Conservation (phyloP, 2,797 vertebrate species). For the Enteromius paludinosus region DNA sequence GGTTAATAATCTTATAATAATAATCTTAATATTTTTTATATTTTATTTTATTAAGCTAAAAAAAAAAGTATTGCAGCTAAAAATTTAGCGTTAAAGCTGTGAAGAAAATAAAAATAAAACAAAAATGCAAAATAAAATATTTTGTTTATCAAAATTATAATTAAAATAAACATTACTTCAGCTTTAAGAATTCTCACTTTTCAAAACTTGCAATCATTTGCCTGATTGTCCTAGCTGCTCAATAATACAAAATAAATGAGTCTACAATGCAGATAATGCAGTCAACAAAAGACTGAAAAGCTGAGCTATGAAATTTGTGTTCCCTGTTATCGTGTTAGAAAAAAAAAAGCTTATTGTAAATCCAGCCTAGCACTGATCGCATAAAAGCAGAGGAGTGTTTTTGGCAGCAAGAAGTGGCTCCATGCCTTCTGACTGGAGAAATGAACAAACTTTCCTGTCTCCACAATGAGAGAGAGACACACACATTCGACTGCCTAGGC, state of each 20-base stretch:
- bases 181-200: background rate
- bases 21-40: no score
- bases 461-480: slow-evolving; percentile 37
- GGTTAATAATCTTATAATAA: no score
- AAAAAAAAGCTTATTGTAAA: slow-evolving; percentile 11
- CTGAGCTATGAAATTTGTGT: background rate
- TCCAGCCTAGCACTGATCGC: slow-evolving; percentile 9
- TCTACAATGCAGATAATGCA: background rate
- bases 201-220: background rate
- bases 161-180: background rate
- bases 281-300: background rate
- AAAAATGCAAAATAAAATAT: no score
- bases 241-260: slow-evolving; percentile 9
- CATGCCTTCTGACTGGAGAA: slow-evolving; percentile 31
- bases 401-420: slow-evolving; percentile 26
- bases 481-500: slow-evolving; percentile 36
- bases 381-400: slow-evolving; percentile 31
- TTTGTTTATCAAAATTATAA: background rate
- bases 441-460: slow-evolving; percentile 34
- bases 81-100: background rate
- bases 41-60: no score
- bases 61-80: background rate
- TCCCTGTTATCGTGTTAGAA: background rate
- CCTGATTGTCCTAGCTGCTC: background rate
- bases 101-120: background rate